Evolutionary conservation across 1,140 invertebrate genomes (phyloP), one percentile per base, ranked within the genome.

Genomic region (Drosophila ficusphila): DNA sequence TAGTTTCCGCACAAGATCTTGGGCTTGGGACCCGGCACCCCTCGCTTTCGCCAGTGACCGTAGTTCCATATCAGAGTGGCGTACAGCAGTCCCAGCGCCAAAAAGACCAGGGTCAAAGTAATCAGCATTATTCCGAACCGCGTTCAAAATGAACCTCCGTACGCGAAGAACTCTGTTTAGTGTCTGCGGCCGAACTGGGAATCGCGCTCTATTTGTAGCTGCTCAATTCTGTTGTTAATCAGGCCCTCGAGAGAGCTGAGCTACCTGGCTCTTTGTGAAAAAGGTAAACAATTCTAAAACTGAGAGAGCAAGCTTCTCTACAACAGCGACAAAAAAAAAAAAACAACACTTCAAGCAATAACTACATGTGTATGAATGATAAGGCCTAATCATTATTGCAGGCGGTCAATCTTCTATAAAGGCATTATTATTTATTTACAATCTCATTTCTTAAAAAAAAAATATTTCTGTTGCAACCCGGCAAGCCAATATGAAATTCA

Each of bases 31-130:
- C 83, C 75, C 1, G 76, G 74, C 8, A 92, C 83, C 4, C 81
- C 67, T 2, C 79, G 60, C 41, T 83, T 82, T 4, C 56, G 49
- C 92, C 92, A 92, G 67, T 91, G 89, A 47, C 79, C 62, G 34
- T 86, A 90, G 58, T 91, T 90, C 79, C 82, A 89, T 36, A 67
- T 83, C 44, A 92, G 53, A 51, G 90, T 81, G 0, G 72, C 41
- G 58, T 92, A 92, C 6, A 91, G 7, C 0, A 90, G 47, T 0
- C 38, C 68, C 0, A 31, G 18, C 0, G 49, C 19, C 12, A 71
- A 16, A 12, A 75, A 47, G 12, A 51, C 36, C 47, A 86, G 18
- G 25, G 34, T 25, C 56, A 86, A 34, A 36, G 76, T 77, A 38
- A 81, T 51, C 27, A 81, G 27, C 60, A 81, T 56, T 36, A 58